A percentile compares a stretch with the other conserved stretches of the same genome.
phyloP scores from a whole-genome alignment of 2,113 vertebrate genomes.

The Eudyptes chrysolophus region DNA sequence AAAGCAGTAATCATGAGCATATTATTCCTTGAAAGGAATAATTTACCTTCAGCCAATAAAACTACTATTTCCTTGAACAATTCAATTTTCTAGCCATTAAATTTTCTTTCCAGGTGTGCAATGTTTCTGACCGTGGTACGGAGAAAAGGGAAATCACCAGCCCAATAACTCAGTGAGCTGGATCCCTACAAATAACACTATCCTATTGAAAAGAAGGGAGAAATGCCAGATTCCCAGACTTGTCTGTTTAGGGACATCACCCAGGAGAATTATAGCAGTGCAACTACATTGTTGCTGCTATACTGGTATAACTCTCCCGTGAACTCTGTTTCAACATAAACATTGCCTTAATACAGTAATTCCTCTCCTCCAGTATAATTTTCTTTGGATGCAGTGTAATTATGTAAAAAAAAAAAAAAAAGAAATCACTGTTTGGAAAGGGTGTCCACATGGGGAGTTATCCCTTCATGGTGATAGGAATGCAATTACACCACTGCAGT shows the following conservation, averaged over 20 bases:
- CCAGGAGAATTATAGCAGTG: background rate
- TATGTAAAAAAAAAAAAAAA: background rate
- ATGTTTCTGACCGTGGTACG: background rate
- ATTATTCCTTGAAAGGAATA: background rate
- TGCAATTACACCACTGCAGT: background rate
- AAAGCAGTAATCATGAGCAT: background rate
- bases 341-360: background rate
- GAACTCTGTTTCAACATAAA: background rate
- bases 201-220: background rate
- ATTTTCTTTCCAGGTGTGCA: background rate
- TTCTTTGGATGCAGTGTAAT: background rate
- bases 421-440: background rate
- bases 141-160: background rate
- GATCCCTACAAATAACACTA: background rate
- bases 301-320: background rate
- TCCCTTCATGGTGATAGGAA: background rate
- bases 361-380: background rate
- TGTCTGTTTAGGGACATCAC: background rate
- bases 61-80: background rate
- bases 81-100: background rate
- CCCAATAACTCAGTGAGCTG: background rate
- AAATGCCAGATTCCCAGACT: background rate
- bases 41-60: background rate
- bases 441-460: background rate
- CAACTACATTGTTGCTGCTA: background rate